These are phyloP conservation scores for Himalopsyche anomala DNA, from an alignment of 2,888 invertebrate genomes.

Conservation along the genomic window DNA sequence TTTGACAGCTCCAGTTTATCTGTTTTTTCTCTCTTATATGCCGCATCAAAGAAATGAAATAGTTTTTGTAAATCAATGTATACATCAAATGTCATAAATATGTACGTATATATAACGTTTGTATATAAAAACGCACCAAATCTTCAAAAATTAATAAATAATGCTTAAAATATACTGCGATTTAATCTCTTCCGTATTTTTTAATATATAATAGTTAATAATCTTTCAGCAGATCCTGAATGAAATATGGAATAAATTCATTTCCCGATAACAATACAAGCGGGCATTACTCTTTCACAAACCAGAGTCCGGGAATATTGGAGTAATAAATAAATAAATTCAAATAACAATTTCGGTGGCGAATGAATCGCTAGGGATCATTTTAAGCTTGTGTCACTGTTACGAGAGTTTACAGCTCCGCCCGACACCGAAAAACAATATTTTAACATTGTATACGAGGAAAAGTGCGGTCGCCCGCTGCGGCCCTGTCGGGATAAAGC, in stretches of 20 bases:
- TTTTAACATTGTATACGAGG: conserved; percentile 56
- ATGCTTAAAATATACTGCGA: too few species aligned
- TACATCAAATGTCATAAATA: too few species aligned
- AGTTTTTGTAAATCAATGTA: too few species aligned
- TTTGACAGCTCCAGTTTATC: too few species aligned
- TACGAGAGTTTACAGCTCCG: conserved; percentile 42
- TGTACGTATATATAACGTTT: too few species aligned
- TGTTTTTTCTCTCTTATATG: too few species aligned
- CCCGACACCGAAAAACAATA: conserved; percentile 50
- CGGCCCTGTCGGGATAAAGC: conserved; percentile 55
- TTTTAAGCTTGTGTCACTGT: conserved; percentile 43
- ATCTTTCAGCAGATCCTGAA: background rate
- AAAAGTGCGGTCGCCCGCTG: conserved; percentile 49
- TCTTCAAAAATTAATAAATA: too few species aligned
- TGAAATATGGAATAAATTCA: conserved; percentile 24
- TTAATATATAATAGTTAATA: background rate
- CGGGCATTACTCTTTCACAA: conserved; percentile 5
- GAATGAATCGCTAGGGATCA: conserved; percentile 40
- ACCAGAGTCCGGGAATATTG: conserved; percentile 31
- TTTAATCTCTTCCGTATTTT: background rate
- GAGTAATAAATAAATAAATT: conserved; percentile 42
- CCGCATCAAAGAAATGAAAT: too few species aligned
- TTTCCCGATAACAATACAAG: background rate
- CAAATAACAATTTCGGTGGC: conserved; percentile 37
- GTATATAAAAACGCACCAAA: too few species aligned